Conservation (phyloP, 2,113 vertebrate genomes). For the Cichladusa arquata region DNA sequence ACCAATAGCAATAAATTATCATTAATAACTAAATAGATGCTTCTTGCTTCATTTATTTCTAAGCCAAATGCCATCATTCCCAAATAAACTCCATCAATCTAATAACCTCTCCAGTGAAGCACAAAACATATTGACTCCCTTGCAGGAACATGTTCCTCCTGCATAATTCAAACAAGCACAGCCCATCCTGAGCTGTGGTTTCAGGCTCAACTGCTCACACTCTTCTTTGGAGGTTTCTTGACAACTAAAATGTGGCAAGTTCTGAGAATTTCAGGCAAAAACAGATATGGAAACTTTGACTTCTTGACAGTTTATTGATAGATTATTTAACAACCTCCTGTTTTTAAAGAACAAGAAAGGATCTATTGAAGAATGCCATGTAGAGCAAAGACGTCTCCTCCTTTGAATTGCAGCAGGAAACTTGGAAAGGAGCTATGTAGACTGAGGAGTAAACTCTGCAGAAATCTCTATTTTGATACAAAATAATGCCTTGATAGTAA, state of each 20-base stretch:
- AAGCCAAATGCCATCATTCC: conserved; percentile 72
- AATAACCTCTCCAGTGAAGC: conserved; percentile 75
- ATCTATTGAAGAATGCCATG: not conserved
- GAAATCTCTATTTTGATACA: not conserved
- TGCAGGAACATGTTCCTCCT: conserved; percentile 65
- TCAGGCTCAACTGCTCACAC: conserved; percentile 33
- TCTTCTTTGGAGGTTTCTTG: not conserved
- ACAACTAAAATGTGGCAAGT: conserved; percentile 10
- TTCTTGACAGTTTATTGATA: conserved; percentile 55
- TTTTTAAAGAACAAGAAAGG: conserved; percentile 38
- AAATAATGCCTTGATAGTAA: not conserved
- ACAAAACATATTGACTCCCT: conserved; percentile 73
- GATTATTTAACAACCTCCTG: conserved; percentile 49
- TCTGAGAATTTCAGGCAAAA: conserved; percentile 43
- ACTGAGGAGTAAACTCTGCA: not conserved
- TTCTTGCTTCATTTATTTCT: conserved; percentile 80
- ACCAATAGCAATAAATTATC: conserved; percentile 80
- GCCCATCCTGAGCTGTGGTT: conserved; percentile 52
- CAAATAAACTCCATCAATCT: conserved; percentile 80
- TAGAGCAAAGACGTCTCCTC: not conserved
- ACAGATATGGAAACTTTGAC: conserved; percentile 17
- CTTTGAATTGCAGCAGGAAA: not conserved
- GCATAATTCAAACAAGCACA: conserved; percentile 70
- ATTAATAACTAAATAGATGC: conserved; percentile 73
- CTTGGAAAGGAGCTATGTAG: not conserved